Conservation (phyloP, 2,797 vertebrate species). For the Coilia nasus region DNA sequence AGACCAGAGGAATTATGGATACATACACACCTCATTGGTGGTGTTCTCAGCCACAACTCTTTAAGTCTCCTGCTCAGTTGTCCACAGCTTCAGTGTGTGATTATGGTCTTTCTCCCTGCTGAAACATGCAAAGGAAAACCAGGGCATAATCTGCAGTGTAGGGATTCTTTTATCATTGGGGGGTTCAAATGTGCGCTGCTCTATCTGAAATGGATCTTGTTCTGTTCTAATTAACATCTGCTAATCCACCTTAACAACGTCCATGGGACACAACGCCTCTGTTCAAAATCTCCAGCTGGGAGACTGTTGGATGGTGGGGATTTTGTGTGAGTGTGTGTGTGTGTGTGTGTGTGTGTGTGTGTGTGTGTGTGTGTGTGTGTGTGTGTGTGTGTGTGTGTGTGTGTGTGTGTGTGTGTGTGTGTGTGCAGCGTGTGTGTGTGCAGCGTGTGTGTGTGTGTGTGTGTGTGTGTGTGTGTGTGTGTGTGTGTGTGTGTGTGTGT, state of each 20-base stretch:
- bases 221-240: constrained; percentile 17
- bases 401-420: neutral
- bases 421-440: neutral
- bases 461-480: neutral
- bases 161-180: neutral
- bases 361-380: neutral
- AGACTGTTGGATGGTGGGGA: neutral
- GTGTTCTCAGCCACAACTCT: neutral
- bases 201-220: constrained; percentile 21
- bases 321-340: neutral
- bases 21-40: neutral
- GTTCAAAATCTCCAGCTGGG: neutral
- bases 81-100: neutral
- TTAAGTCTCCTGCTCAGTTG: neutral
- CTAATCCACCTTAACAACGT: neutral
- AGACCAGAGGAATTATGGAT: neutral
- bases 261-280: neutral
- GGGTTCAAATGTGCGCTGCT: neutral
- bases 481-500: constrained; percentile 11
- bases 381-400: neutral
- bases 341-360: neutral
- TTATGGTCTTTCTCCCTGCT: neutral
- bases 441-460: neutral
- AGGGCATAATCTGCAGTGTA: neutral
- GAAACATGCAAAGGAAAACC: neutral